These are phyloP conservation scores for Aythya baeri DNA, from an alignment of 2,113 vertebrate species.

Conservation along the genomic window DNA sequence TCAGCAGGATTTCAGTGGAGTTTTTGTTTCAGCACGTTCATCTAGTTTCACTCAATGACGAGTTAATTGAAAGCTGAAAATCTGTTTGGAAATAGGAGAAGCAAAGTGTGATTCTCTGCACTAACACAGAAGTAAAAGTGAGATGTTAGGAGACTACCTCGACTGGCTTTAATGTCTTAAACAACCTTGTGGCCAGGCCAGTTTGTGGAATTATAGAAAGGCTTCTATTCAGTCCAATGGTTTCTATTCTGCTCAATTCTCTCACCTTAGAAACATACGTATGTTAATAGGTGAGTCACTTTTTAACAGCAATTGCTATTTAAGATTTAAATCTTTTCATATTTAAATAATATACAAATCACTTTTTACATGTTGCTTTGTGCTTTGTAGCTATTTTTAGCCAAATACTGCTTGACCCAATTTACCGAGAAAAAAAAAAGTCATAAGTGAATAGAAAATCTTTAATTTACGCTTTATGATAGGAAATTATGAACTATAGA, in stretches of 20 bases:
- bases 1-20: not conserved
- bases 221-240: not conserved
- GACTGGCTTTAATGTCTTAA: not conserved
- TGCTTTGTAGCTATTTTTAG: not conserved
- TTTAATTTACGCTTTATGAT: not conserved
- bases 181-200: not conserved
- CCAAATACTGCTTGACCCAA: not conserved
- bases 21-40: slow-evolving; percentile 5
- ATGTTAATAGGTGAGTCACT: not conserved
- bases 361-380: not conserved
- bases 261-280: not conserved
- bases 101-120: not conserved
- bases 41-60: not conserved
- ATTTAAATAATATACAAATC: not conserved
- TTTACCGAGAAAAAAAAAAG: not conserved
- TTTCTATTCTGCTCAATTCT: not conserved
- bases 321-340: not conserved
- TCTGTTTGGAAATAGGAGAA: not conserved
- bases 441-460: not conserved
- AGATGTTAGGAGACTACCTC: not conserved
- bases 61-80: slow-evolving; percentile 41
- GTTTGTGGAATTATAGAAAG: not conserved
- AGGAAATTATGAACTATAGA: not conserved
- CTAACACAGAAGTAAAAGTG: not conserved
- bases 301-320: not conserved